phyloP scores from a whole-genome alignment of 30 jellyfish, hydroid and myxozoan species.

The Hydra vulgaris region DNA sequence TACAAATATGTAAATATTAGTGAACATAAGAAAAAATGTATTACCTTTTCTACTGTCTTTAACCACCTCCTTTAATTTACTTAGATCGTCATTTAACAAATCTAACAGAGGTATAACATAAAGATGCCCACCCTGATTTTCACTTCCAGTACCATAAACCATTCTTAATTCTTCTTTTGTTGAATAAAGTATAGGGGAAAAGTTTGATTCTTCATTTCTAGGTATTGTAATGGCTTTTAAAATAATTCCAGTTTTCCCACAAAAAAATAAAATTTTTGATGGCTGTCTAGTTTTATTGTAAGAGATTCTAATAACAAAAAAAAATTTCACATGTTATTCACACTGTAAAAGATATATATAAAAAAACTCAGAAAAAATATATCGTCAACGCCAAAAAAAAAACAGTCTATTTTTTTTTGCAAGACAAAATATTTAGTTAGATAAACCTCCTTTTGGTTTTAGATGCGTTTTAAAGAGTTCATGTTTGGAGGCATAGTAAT shows the following conservation, averaged over 20 bases:
- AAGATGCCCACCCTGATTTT: constrained; percentile 69
- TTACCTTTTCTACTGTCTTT: constrained; percentile 54
- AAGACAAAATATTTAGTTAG: too few relatives aligned
- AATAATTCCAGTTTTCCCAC: constrained; percentile 60
- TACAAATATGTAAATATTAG: not conserved
- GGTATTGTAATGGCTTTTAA: constrained; percentile 54
- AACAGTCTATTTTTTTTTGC: too few relatives aligned
- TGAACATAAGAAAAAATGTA: not conserved
- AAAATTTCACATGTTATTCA: not conserved
- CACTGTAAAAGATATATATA: not conserved
- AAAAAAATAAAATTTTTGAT: constrained; percentile 56
- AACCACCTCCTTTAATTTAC: constrained; percentile 22
- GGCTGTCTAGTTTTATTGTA: constrained; percentile 31
- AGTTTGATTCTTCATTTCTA: constrained; percentile 58
- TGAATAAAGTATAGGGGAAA: constrained; percentile 74
- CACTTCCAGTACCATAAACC: constrained; percentile 87
- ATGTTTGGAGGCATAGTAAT: too few relatives aligned
- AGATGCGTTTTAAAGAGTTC: too few relatives aligned
- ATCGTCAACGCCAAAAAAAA: too few relatives aligned
- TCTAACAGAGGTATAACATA: constrained; percentile 53
- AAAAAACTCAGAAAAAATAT: not conserved
- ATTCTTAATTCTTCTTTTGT: constrained; percentile 57
- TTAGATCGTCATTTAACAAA: constrained; percentile 41
- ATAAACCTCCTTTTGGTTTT: too few relatives aligned
- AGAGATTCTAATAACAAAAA: constrained; percentile 41